phyloP scores from a whole-genome alignment of 2,113 vertebrate genomes.

The Ceyx melanurus region DNA sequence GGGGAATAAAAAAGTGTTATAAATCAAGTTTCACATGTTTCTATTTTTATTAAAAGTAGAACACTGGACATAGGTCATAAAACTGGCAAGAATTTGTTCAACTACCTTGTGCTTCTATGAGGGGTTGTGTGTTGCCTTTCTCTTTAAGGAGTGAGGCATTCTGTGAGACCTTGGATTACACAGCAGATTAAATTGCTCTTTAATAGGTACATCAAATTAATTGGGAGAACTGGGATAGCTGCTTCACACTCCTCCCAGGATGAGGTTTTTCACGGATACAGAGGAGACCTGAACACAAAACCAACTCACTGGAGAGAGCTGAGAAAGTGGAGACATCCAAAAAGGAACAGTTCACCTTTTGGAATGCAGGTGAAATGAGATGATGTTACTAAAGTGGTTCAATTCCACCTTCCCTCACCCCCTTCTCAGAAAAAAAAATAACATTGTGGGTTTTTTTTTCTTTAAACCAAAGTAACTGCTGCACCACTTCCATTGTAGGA shows the following conservation, averaged over 20 bases:
- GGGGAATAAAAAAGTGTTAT: not conserved
- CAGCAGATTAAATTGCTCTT: conserved; percentile 9
- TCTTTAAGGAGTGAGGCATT: not conserved
- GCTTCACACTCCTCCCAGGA: not conserved
- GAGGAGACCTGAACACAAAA: not conserved
- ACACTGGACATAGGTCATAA: not conserved
- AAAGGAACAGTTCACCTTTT: not conserved
- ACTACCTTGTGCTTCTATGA: not conserved
- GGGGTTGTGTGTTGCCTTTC: not conserved
- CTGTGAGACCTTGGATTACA: not conserved
- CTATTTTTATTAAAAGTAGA: not conserved
- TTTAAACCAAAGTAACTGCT: not conserved
- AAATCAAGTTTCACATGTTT: not conserved
- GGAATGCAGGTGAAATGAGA: not conserved
- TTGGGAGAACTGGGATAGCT: not conserved
- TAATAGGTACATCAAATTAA: not conserved
- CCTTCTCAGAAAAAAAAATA: not conserved
- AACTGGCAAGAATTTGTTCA: not conserved
- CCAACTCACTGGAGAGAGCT: not conserved
- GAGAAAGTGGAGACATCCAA: not conserved
- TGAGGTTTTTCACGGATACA: not conserved
- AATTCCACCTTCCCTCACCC: not conserved
- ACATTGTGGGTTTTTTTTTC: not conserved
- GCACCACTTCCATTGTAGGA: not conserved
- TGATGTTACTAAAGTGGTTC: not conserved